Percentiles rank a stretch among this genome's conserved stretches.
phyloP scores from a whole-genome alignment of 2,797 vertebrate species.

The Synaphobranchus kaupii region DNA sequence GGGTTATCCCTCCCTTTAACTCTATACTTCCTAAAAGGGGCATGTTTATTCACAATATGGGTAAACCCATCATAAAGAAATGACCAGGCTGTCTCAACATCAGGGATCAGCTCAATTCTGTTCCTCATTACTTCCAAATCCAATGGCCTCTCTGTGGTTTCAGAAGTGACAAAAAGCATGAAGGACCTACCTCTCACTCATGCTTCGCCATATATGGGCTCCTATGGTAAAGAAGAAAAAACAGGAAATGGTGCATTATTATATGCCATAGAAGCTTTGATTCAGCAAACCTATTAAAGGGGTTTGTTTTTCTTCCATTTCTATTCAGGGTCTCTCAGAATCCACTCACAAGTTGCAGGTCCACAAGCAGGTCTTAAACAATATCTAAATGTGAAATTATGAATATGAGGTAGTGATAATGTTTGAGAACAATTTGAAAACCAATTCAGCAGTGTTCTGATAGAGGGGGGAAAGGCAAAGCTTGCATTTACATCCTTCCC shows the following conservation, averaged over 20 bases:
- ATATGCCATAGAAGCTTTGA: neutral
- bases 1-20: too few relatives aligned
- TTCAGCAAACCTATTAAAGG: neutral
- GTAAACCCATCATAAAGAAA: too few relatives aligned
- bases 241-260: slow-evolving; percentile 37
- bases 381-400: neutral
- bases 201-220: slow-evolving; percentile 78
- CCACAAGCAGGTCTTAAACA: neutral
- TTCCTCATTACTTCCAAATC: neutral
- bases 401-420: neutral
- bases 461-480: neutral
- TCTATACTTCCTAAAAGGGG: too few relatives aligned
- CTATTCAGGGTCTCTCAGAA: too few relatives aligned
- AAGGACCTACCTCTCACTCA: slow-evolving; percentile 82
- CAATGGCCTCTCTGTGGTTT: neutral
- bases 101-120: too few relatives aligned
- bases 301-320: neutral
- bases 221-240: slow-evolving; percentile 66
- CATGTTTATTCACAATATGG: too few relatives aligned
- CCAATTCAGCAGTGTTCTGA: neutral
- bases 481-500: neutral
- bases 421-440: neutral
- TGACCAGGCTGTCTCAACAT: too few relatives aligned
- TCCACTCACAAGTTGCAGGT: neutral
- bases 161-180: slow-evolving; percentile 6